Evolutionary conservation across 2,797 vertebrate species (phyloP).

Genomic region (Coracias cyanogaster): DNA sequence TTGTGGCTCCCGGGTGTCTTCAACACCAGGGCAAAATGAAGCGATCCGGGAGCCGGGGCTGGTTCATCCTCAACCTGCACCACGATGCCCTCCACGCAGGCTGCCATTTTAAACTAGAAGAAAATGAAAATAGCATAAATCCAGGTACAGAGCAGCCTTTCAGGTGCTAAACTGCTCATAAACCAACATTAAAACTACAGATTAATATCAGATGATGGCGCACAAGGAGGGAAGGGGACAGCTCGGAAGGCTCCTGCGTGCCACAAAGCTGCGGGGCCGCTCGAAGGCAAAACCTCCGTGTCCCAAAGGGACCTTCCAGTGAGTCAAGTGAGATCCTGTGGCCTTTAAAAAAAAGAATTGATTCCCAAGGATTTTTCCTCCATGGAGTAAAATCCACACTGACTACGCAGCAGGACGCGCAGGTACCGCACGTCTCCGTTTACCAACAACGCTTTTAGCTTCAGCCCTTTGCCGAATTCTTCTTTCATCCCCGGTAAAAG

Average conservation of each 20-base stretch:
- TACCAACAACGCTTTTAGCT: neutral
- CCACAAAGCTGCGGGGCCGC: neutral
- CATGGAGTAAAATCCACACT: neutral
- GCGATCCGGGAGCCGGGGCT: rapidly evolving
- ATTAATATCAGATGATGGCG: neutral
- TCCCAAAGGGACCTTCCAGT: neutral
- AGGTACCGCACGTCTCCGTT: neutral
- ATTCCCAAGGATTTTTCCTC: neutral
- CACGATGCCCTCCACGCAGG: rapidly evolving
- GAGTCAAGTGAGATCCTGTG: rapidly evolving
- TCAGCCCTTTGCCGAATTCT: neutral
- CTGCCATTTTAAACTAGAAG: neutral
- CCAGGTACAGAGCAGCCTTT: neutral
- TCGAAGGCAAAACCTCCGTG: neutral
- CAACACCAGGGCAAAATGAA: neutral
- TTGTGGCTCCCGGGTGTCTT: neutral
- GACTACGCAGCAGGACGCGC: neutral
- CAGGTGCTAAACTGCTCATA: neutral
- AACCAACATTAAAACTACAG: neutral
- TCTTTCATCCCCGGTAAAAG: neutral
- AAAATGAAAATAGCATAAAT: neutral
- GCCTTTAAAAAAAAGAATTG: neutral
- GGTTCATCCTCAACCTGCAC: neutral
- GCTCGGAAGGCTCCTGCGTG: rapidly evolving
- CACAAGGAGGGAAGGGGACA: neutral